phyloP scores from a whole-genome alignment of 1,140 invertebrate genomes.

The Cyclina sinensis region DNA sequence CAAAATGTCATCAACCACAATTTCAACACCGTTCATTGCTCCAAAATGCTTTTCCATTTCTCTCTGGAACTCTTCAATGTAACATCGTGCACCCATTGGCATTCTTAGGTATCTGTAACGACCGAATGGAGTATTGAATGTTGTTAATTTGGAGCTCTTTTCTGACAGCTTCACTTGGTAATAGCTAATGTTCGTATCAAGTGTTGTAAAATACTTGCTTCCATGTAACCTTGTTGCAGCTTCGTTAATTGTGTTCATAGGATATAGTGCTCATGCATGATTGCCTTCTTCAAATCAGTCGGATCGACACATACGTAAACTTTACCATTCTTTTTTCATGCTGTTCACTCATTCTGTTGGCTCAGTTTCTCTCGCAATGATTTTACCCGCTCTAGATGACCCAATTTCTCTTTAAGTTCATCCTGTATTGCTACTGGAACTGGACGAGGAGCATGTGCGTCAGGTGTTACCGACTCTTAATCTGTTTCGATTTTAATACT shows the following conservation, averaged over 20 bases:
- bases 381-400: conserved; percentile 34
- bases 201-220: conserved; percentile 70
- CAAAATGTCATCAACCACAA: conserved; percentile 63
- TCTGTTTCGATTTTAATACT: conserved; percentile 21
- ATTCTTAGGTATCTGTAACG: conserved; percentile 82
- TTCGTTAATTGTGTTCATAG: too few relatives aligned
- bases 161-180: conserved; percentile 85
- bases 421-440: conserved; percentile 56
- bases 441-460: conserved; percentile 44
- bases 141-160: conserved; percentile 82
- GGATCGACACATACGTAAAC: too few relatives aligned
- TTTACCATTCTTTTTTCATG: conserved; percentile 71
- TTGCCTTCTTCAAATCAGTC: too few relatives aligned
- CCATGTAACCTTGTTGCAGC: conserved; percentile 58
- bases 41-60: conserved; percentile 66
- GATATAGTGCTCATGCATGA: too few relatives aligned
- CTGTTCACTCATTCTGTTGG: conserved; percentile 68
- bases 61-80: conserved; percentile 61
- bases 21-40: conserved; percentile 40
- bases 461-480: conserved; percentile 29
- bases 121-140: conserved; percentile 86
- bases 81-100: conserved; percentile 84
- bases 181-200: conserved; percentile 76
- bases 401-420: conserved; percentile 70
- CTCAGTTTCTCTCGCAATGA: conserved; percentile 60